Conservation (phyloP, 2,797 vertebrate species). For the Pseudochirops cupreus region DNA sequence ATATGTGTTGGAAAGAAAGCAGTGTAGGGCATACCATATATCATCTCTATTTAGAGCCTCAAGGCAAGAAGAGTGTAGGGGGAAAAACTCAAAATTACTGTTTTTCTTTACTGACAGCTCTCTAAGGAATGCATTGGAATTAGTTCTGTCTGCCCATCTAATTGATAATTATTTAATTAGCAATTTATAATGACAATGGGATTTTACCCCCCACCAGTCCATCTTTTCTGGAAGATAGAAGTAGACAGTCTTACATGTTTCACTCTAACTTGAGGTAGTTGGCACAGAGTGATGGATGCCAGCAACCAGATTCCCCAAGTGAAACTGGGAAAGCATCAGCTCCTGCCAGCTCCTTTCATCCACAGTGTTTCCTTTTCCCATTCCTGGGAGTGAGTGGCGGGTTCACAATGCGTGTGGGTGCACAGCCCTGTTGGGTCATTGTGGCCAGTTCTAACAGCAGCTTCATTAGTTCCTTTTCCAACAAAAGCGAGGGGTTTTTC, state of each 20-base stretch:
- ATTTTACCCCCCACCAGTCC: conserved; percentile 87
- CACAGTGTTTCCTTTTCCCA: conserved; percentile 82
- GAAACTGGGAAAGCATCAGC: conserved; percentile 78
- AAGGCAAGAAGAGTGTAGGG: conserved; percentile 83
- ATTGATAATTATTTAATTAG: conserved; percentile 93
- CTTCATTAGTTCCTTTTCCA: conserved; percentile 89
- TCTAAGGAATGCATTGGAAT: conserved; percentile 88
- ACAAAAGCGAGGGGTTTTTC: conserved; percentile 84
- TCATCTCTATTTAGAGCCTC: conserved; percentile 83
- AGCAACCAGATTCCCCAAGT: conserved; percentile 78
- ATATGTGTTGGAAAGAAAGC: conserved; percentile 73
- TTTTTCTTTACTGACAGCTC: conserved; percentile 86
- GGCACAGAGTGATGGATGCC: conserved; percentile 78
- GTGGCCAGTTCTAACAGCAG: conserved; percentile 87
- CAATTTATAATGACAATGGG: conserved; percentile 90
- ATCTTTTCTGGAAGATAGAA: conserved; percentile 84
- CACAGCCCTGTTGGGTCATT: conserved; percentile 84
- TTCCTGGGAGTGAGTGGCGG: conserved; percentile 82
- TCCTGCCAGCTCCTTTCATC: conserved; percentile 78
- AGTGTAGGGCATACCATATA: conserved; percentile 76
- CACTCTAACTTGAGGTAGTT: conserved; percentile 77
- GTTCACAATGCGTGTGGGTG: conserved; percentile 86
- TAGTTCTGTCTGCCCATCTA: conserved; percentile 88
- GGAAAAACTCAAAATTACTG: conserved; percentile 84
- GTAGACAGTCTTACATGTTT: conserved; percentile 81